phyloP scores from a whole-genome alignment of 2,888 invertebrate genomes.

The Polydesmus complanatus region DNA sequence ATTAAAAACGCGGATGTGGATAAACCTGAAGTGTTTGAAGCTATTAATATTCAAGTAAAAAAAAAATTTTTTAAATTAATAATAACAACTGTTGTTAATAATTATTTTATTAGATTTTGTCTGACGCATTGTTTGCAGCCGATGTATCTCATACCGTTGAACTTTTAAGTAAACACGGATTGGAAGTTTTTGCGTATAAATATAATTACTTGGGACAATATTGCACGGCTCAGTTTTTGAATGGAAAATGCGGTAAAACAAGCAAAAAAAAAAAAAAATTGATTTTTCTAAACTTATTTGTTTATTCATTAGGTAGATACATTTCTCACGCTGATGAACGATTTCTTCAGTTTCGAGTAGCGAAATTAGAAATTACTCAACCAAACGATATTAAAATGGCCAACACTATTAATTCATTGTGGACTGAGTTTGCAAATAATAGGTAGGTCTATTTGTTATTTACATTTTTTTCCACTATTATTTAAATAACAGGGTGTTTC shows the following conservation, averaged over 20 bases:
- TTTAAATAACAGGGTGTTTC: too few species aligned
- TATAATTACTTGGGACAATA: background rate
- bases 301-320: background rate
- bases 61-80: too few species aligned
- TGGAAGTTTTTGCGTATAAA: background rate
- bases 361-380: too few species aligned
- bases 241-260: background rate
- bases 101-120: background rate
- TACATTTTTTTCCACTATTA: too few species aligned
- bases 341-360: too few species aligned
- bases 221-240: background rate
- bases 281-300: too few species aligned
- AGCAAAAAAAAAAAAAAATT: too few species aligned
- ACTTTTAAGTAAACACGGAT: background rate
- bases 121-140: background rate
- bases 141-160: background rate
- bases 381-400: too few species aligned
- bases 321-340: background rate
- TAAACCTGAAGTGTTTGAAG: background rate
- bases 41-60: too few species aligned
- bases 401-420: too few species aligned
- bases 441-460: too few species aligned
- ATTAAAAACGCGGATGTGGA: background rate
- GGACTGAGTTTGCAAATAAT: too few species aligned
- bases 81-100: background rate